Percentiles rank a stretch among this genome's conserved stretches.
Evolutionary conservation across 2,888 invertebrate genomes (phyloP).

Genomic region (Sarcophaga variegata): DNA sequence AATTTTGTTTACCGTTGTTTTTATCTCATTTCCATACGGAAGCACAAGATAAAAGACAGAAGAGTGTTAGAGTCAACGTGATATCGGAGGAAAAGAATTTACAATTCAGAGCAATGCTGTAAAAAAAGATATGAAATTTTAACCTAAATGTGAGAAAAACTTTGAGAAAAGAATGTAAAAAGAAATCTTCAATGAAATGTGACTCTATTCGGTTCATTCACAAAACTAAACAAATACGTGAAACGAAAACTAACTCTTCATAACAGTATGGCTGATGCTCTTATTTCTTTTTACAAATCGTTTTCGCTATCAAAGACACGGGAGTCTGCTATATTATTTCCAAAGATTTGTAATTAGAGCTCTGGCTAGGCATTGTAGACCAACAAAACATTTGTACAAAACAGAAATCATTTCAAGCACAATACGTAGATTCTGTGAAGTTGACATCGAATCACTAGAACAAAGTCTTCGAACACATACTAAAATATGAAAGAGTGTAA

Average conservation of each 20-base stretch:
- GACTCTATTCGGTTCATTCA: constrained; percentile 61
- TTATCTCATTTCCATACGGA: constrained; percentile 61
- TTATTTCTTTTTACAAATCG: no score
- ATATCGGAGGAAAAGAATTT: constrained; percentile 9
- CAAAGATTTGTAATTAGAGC: no score
- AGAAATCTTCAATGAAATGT: constrained; percentile 17
- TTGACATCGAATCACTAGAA: no score
- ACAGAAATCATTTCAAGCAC: no score
- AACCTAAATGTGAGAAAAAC: background rate
- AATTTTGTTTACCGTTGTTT: no score
- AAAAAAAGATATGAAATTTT: background rate
- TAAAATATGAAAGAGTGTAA: no score
- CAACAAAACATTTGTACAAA: no score
- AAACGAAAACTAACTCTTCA: constrained; percentile 21
- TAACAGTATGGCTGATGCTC: background rate
- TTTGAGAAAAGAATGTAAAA: constrained; percentile 8
- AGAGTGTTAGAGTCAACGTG: background rate
- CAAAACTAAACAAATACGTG: constrained; percentile 60
- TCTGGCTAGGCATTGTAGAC: no score
- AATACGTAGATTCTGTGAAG: no score
- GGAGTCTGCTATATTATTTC: no score
- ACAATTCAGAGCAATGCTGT: constrained; percentile 1
- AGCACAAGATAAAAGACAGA: constrained; percentile 14
- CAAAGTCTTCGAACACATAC: no score
- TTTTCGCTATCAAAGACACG: no score